Evolutionary conservation across 2,113 vertebrate genomes (phyloP).

Genomic region (Atractosteus spatula): DNA sequence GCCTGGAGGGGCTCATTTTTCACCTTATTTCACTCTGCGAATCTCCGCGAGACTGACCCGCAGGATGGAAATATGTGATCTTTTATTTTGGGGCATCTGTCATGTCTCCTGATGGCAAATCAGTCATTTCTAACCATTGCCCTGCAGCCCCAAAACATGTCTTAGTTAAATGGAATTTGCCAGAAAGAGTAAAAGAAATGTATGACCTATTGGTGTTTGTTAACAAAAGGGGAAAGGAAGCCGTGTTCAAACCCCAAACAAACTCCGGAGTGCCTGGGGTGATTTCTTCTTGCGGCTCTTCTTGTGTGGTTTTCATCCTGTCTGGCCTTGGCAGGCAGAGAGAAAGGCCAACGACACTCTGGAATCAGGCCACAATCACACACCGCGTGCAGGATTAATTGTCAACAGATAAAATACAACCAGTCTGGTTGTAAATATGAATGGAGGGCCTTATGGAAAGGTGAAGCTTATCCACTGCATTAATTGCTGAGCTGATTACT

Average conservation of each 20-base stretch:
- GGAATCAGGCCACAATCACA: no score
- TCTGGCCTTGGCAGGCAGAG: no score
- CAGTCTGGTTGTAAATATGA: no score
- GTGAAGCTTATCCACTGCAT: no score
- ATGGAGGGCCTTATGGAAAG: no score
- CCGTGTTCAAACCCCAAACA: slow-evolving; percentile 35
- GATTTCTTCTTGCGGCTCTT: background rate
- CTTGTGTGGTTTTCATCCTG: background rate
- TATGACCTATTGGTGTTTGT: slow-evolving; percentile 24
- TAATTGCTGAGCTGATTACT: no score
- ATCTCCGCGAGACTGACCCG: slow-evolving; percentile 26
- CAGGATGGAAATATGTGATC: slow-evolving; percentile 46
- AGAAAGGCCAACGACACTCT: no score
- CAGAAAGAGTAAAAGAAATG: slow-evolving; percentile 16
- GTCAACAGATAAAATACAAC: no score
- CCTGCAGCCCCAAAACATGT: slow-evolving; percentile 67
- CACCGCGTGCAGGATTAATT: no score
- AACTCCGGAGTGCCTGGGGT: background rate
- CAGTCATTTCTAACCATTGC: slow-evolving; percentile 63
- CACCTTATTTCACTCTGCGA: no score
- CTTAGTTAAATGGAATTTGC: slow-evolving; percentile 33
- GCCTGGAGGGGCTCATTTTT: no score
- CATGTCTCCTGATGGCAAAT: slow-evolving; percentile 58
- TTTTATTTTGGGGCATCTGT: slow-evolving; percentile 56
- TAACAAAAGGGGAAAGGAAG: slow-evolving; percentile 39